Base-by-base conservation (phyloP, 2,113 vertebrate genomes). In the Aphelocoma coerulescens region DNA sequence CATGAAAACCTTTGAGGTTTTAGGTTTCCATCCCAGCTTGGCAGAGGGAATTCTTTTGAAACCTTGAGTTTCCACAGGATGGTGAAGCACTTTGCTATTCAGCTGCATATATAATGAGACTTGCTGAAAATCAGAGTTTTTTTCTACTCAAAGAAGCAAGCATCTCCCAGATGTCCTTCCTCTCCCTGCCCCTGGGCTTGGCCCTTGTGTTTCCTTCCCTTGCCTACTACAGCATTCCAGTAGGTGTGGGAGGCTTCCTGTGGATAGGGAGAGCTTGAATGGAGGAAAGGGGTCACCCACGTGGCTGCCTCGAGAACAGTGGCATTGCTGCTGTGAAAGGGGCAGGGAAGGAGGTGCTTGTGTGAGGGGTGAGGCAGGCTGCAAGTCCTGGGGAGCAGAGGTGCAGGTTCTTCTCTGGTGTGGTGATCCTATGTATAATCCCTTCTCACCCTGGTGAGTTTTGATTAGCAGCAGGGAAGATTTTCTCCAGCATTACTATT, bases 1-100 rank as follows among this genome's bases (percentile, higher is more conserved):
- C 66, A 69, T 30, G 41, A 88, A 96, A 94, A 93, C 88, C 89
- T 95, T 68, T 92, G 83, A 91, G 73, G 88, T 81, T 96, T 96
- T 87, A 57, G 73, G 33, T 94, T 97, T 93, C 69, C 43, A 49
- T 92, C 52, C 61, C 48, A 81, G 44, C 66, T 87, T 92, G 68
- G 75, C 79, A 91, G 37, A 57, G 90, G 68, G 65, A 46, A 71
- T 91, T 92, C 65, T 93, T 92, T 65, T 39, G 79, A 92, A 96
- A 94, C 82, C 85, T 92, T 77, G 54, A 33, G 32, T 87, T 95
- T 93, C 69, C 65, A 86, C 83, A 89, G 52, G 79, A 37, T 24
- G 68, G 75, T 43, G 85, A 95, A 95, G 28, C 15, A 62, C 15
- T 93, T 94, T 86, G 82, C 65, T 79, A 4, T 90, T 74, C 46